phyloP scores from a whole-genome alignment of 1,140 invertebrate genomes.

The Drosophila equinoxialis region DNA sequence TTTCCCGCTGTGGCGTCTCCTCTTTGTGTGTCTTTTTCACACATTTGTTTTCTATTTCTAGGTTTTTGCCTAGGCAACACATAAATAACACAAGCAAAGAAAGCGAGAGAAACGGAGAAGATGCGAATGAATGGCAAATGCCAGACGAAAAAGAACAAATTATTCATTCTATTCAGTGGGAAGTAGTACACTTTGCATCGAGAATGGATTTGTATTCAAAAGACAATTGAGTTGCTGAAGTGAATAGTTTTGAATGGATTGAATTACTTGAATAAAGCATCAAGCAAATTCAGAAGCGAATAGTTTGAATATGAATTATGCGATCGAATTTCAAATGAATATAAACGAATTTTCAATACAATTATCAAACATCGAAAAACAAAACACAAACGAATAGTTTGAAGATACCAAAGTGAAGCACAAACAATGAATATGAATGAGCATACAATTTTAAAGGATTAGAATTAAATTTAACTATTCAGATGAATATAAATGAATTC shows the following conservation, averaged over 20 bases:
- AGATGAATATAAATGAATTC: no score
- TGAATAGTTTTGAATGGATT: neutral
- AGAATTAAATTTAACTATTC: no score
- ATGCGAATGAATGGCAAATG: constrained; percentile 37
- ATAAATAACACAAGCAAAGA: constrained; percentile 55
- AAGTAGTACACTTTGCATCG: neutral
- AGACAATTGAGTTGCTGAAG: neutral
- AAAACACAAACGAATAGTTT: neutral
- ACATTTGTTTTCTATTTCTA: constrained; percentile 9
- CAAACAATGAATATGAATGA: no score
- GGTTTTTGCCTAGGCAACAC: constrained; percentile 33
- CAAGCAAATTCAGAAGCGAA: neutral
- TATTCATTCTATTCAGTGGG: constrained; percentile 2
- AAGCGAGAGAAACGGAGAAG: no score
- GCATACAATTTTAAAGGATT: no score
- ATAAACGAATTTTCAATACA: no score
- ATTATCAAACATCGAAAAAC: no score
- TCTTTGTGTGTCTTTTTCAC: constrained; percentile 11
- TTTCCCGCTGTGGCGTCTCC: neutral
- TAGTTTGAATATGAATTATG: neutral
- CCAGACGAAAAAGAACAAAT: constrained; percentile 22
- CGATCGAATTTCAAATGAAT: no score
- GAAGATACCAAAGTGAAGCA: no score
- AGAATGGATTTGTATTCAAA: neutral
- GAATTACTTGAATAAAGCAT: neutral